Evolutionary conservation across 2,888 invertebrate genomes (phyloP).

Genomic region (Diaperis boleti): DNA sequence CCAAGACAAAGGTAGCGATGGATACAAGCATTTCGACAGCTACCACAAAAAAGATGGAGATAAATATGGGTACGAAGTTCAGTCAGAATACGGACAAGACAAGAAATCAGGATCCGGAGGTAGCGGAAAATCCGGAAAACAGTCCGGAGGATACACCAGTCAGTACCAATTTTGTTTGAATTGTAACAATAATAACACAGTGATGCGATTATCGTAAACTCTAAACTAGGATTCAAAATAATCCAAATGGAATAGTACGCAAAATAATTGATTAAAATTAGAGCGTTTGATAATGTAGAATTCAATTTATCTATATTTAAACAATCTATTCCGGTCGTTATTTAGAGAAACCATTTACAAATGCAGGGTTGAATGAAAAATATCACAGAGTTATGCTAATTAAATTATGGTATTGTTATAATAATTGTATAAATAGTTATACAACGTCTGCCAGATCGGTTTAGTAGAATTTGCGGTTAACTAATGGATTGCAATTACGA

Average conservation of each 20-base stretch:
- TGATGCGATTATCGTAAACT: not conserved
- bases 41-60: constrained; percentile 81
- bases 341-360: constrained; percentile 17
- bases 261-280: constrained; percentile 3
- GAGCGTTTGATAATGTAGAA: not conserved
- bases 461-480: constrained; percentile 17
- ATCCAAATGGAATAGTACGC: not conserved
- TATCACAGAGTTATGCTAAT: constrained; percentile 26
- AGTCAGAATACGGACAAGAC: constrained; percentile 73
- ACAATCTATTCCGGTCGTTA: constrained; percentile 3
- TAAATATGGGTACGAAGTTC: constrained; percentile 78
- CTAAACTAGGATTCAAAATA: not conserved
- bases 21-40: constrained; percentile 80
- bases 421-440: constrained; percentile 18
- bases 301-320: constrained; percentile 10
- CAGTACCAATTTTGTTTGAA: constrained; percentile 9
- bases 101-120: constrained; percentile 65
- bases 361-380: constrained; percentile 26
- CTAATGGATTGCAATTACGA: constrained; percentile 19
- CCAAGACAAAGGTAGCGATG: constrained; percentile 76
- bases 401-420: constrained; percentile 25
- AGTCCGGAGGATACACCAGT: constrained; percentile 41
- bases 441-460: constrained; percentile 12
- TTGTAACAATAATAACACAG: not conserved
- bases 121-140: constrained; percentile 61